Evolutionary conservation across 2,113 vertebrate genomes (phyloP), one percentile per base, ranked within the genome.

Genomic region (Lasiurus borealis): DNA sequence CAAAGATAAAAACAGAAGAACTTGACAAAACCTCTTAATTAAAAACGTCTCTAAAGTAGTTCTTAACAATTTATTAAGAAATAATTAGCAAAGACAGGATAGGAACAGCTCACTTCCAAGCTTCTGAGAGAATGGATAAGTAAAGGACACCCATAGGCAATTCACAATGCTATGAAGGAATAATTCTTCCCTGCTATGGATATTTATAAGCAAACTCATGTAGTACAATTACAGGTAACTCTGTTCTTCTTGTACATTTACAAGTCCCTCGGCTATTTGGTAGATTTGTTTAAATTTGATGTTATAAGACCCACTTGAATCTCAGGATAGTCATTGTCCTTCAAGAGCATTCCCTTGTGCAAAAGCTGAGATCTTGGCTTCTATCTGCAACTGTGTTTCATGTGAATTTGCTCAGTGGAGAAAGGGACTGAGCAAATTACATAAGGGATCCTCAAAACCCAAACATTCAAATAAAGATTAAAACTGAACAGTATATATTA

Each of bases 31-130:
- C 2, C 72, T 91, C 85, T 91, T 29, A 76, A 25, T 68, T 46
- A 29, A 66, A 94, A 91, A 7, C 18, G 62, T 50, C 13, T 69
- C 31, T 92, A 92, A 92, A 91, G 52, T 87, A 85, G 9, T 4
- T 77, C 27, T 94, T 90, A 68, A 62, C 34, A 88, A 78, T 77
- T 85, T 57, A 92, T 50, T 83, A 62, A 97, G 8, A 94, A 81
- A 89, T 59, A 75, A 57, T 89, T 0, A 82, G 34, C 14, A 80
- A 90, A 25, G 2, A 54, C 6, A 54, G 52, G 18, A 18, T 18
- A 54, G 52, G 52, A 54, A 54, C 52, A 54, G 52, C 52, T 19
- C 18, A 54, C 52, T 54, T 54, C 52, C 52, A 54, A 54, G 52
- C 52, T 54, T 54, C 18, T 54, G 52, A 54, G 52, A 54, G 52